Conservation (phyloP, 2,888 invertebrate species). For the Axea sp. region DNA sequence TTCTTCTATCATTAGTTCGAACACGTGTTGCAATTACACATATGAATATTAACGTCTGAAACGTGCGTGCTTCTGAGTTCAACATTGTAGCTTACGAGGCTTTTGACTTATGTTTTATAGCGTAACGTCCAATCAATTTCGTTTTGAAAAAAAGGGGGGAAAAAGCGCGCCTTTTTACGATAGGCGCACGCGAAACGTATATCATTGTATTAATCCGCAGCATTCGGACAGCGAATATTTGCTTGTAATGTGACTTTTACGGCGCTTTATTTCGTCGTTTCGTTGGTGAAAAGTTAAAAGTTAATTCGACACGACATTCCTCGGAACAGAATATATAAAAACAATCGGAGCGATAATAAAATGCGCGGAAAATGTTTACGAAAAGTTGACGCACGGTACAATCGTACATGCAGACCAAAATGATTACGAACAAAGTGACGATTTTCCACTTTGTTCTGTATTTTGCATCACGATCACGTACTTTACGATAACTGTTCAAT, state of each 20-base stretch:
- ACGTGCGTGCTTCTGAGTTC: slow-evolving; percentile 73
- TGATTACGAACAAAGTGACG: slow-evolving; percentile 60
- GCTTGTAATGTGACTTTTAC: too few relatives aligned
- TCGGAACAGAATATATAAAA: slow-evolving; percentile 27
- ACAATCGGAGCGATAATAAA: slow-evolving; percentile 23
- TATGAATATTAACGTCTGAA: slow-evolving; percentile 67
- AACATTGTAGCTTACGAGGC: slow-evolving; percentile 56
- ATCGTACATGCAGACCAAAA: slow-evolving; percentile 50
- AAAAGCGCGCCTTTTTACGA: background rate
- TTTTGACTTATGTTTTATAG: slow-evolving; percentile 43
- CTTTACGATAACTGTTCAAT: slow-evolving; percentile 68
- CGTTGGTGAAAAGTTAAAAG: too few relatives aligned
- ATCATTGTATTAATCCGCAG: too few relatives aligned
- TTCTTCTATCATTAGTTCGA: slow-evolving; percentile 42
- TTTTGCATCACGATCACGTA: slow-evolving; percentile 77
- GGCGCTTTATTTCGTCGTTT: background rate
- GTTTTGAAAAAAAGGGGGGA: too few relatives aligned
- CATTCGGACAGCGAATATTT: too few relatives aligned
- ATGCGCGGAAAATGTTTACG: slow-evolving; percentile 22
- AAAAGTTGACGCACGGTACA: slow-evolving; percentile 35
- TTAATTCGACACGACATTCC: slow-evolving; percentile 33
- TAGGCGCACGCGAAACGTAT: background rate
- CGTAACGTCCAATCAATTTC: slow-evolving; percentile 30
- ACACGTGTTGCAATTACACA: slow-evolving; percentile 73
- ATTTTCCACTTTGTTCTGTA: slow-evolving; percentile 74